Base-by-base conservation (phyloP, 2,797 vertebrate genomes). In the Saxicola maurus region DNA sequence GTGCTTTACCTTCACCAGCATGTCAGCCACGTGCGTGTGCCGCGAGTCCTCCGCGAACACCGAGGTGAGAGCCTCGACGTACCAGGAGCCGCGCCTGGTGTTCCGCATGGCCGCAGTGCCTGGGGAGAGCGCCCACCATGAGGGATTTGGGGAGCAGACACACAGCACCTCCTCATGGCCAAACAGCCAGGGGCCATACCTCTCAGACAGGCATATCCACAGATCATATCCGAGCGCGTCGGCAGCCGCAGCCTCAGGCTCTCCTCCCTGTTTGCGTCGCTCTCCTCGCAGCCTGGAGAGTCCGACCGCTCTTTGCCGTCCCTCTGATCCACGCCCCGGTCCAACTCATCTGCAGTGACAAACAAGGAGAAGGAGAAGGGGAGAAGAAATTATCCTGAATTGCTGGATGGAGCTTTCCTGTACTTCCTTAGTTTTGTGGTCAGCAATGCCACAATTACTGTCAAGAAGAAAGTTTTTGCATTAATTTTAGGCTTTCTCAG, bases 51-150 rank as follows among this genome's bases (percentile, higher is more conserved):
- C 97, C 5, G 98, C 98, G 81, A 99, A 98, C 15, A 98, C 97
- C 6, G 96, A 92, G 35, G 98, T 96, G 17, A 99, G 98, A 33
- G 99, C 99, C 95, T 99, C 98, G 2, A 99, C 91, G 46, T 98
- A 99, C 99, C 99, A 99, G 68, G 99, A 99, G 3, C 99, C 99
- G 72, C 97, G 98, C 86, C 98, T 99, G 88, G 99, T 99, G 96
- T 99, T 99, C 21, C 99, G 97, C 98, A 99, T 98, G 82, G 99
- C 99, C 2, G 98, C 98, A 1, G 98, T 99, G 92, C 98, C 99
- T 99, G 95, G 67, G 42, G 59, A 75, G 73, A 83, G 51, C 0
- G 6, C 2, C 18, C 2, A 7, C 1, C 3, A 18, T 83, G 19
- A 78, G 25, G n/a, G 3, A 23, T 27, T 21, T 28, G n/a, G 23